phyloP scores from a whole-genome alignment of 1,140 invertebrate species.

The Drosophila rufa region DNA sequence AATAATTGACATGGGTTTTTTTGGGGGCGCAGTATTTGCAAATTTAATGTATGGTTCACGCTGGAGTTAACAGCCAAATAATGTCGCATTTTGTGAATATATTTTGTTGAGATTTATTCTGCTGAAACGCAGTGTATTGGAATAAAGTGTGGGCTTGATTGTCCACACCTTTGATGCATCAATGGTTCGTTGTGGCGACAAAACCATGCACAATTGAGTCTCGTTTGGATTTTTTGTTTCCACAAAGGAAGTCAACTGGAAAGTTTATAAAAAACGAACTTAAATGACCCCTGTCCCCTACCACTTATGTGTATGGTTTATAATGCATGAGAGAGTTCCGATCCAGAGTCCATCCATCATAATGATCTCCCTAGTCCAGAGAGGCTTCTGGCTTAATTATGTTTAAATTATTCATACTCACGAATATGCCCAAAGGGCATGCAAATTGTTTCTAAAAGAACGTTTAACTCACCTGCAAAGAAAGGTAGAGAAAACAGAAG shows the following conservation, averaged over 20 bases:
- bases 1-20: slow-evolving; percentile 61
- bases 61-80: slow-evolving; percentile 10
- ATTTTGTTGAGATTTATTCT: not conserved
- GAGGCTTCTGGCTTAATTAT: slow-evolving; percentile 54
- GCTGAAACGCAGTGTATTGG: not conserved
- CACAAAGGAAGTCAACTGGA: slow-evolving; percentile 66
- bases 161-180: slow-evolving; percentile 62
- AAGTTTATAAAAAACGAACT: slow-evolving; percentile 50
- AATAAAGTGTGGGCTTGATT: slow-evolving; percentile 2
- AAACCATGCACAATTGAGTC: slow-evolving; percentile 48
- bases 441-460: slow-evolving; percentile 56
- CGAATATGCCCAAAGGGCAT: slow-evolving; percentile 62
- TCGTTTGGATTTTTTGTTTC: slow-evolving; percentile 8
- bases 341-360: slow-evolving; percentile 36
- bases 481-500: slow-evolving; percentile 59
- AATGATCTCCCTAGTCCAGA: slow-evolving; percentile 21
- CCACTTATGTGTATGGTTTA: not conserved
- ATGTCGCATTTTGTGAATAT: not conserved
- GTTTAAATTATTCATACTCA: slow-evolving; percentile 69
- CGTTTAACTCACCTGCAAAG: slow-evolving; percentile 77
- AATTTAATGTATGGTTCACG: not conserved
- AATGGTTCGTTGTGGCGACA: slow-evolving; percentile 51
- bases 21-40: slow-evolving; percentile 31
- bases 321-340: slow-evolving; percentile 31
- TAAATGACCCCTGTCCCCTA: slow-evolving; percentile 15